A percentile compares a stretch with the other conserved stretches of the same genome.
Evolutionary conservation across 2,797 vertebrate species (phyloP).

Genomic region (Crypturellus tataupa): DNA sequence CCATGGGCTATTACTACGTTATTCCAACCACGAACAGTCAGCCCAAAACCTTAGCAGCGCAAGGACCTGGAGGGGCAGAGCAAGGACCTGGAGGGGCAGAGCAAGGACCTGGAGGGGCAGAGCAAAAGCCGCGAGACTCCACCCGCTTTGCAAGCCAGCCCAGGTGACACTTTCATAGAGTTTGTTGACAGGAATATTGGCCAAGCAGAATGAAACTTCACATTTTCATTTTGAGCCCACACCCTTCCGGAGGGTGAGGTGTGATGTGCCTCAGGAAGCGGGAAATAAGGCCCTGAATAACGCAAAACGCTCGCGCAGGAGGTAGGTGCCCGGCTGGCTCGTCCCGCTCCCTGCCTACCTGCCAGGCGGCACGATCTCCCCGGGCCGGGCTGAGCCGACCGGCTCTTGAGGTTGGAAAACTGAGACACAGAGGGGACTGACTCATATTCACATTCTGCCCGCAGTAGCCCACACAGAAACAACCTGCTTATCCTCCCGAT

Average conservation of each 20-base stretch:
- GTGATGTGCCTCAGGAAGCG: background rate
- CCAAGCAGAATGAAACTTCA: background rate
- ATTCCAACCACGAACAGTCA: background rate
- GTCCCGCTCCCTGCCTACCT: background rate
- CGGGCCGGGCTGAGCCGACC: background rate
- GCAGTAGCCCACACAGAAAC: background rate
- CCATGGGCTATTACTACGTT: too few species aligned
- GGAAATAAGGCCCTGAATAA: background rate
- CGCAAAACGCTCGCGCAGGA: background rate
- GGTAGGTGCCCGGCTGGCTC: background rate
- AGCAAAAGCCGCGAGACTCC: background rate
- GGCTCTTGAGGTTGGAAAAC: slow-evolving; percentile 44
- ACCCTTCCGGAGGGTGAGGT: background rate
- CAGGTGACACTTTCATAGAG: background rate
- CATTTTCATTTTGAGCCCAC: fast-evolving
- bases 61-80: background rate
- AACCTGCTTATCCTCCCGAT: background rate
- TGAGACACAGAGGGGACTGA: background rate
- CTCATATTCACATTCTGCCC: slow-evolving; percentile 15
- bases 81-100: background rate
- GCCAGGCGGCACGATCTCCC: background rate
- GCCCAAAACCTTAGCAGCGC: background rate
- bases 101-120: background rate
- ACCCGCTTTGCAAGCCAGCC: background rate
- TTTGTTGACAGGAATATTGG: background rate